phyloP scores from a whole-genome alignment of 2,888 invertebrate genomes.

The Pachymerium ferrugineum region DNA sequence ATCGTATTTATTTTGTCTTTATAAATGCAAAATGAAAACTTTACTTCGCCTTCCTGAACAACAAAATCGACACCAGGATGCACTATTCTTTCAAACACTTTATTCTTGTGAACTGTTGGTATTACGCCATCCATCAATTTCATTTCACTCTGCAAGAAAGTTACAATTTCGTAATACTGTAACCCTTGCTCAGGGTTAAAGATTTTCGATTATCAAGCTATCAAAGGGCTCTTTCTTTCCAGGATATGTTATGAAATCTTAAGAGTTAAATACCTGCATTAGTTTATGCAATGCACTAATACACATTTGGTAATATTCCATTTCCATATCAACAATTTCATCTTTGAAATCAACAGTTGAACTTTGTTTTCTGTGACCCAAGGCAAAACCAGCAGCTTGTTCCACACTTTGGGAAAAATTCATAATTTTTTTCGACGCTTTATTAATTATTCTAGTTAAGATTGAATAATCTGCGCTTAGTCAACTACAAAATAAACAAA shows the following conservation, averaged over 20 bases:
- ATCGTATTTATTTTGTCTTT: background rate
- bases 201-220: too few species aligned
- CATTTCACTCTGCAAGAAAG: conserved; percentile 60
- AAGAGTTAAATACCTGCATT: conserved; percentile 70
- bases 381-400: conserved; percentile 61
- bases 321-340: conserved; percentile 52
- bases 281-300: conserved; percentile 76
- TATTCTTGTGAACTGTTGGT: conserved; percentile 70
- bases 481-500: background rate
- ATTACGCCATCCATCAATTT: conserved; percentile 76
- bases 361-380: conserved; percentile 38
- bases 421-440: conserved; percentile 62
- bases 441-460: conserved; percentile 42
- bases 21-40: background rate
- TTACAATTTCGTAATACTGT: background rate
- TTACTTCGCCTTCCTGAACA: conserved; percentile 76
- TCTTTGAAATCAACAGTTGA: conserved; percentile 36
- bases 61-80: conserved; percentile 77
- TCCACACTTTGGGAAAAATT: conserved; percentile 73
- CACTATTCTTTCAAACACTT: conserved; percentile 76
- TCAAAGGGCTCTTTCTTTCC: background rate
- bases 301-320: conserved; percentile 74
- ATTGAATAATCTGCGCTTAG: background rate
- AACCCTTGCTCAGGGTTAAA: too few species aligned
- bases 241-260: too few species aligned